Base-by-base conservation (phyloP, 2,888 invertebrate genomes). In the Pedicia rivosa region DNA sequence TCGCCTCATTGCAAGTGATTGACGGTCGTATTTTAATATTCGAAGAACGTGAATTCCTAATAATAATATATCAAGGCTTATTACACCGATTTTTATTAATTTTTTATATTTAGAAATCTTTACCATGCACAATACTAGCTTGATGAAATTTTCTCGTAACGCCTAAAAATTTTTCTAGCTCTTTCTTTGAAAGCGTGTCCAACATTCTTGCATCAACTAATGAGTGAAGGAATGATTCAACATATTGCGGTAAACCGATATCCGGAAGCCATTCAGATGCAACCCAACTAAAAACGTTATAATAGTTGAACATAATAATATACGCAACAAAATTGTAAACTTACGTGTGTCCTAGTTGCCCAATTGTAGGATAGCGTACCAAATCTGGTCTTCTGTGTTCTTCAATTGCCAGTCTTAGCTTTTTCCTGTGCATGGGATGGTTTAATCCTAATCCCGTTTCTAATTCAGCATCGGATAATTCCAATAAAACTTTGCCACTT, bases 81-180 rank as follows among this genome's bases (percentile, higher is more conserved):
- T n/a, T n/a, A n/a, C n/a, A n/a, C n/a, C n/a, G n/a, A n/a, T 35
- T 3, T 29, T 10, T 29, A 26, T n/a, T 30, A 4, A 15, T 16
- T 12, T 24, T 28, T 20, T 12, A 20, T 35, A 37, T 16, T 39
- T 40, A 48, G 59, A 87, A n/a, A n/a, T n/a, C n/a, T n/a, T n/a
- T n/a, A n/a, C n/a, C 92, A 54, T 91, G 90, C 36, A 91, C 83
- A 47, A 94, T 81, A 48, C 90, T 90, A 8, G 87, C 84, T 62
- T 92, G 91, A 64, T 92, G 91, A 61, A 91, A 91, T 62, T 91
- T 91, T 43, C 90, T 71, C 25, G 86, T 87, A 7, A 94, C 87
- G 6, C 84, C 86, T 38, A 94, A 72, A 56, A 88, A 80, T 59
- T 91, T 92, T 59, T 92, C 92, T 51, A 94, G 65, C 56, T 94